phyloP scores from a whole-genome alignment of 1,140 invertebrate genomes.

The Drosophila prosaltans region DNA sequence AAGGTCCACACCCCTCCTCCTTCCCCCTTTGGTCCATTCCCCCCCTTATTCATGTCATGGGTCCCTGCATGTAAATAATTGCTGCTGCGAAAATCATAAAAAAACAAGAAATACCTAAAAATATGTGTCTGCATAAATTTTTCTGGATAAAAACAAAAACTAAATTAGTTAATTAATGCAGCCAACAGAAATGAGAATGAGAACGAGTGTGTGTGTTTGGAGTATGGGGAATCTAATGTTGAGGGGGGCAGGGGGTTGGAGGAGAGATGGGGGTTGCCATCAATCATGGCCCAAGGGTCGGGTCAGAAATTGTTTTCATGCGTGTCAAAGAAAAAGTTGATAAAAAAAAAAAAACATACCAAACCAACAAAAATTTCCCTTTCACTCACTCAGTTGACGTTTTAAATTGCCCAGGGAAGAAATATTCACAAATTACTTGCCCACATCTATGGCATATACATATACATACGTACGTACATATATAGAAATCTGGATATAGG shows the following conservation, averaged over 20 bases:
- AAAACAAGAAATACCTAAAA: constrained; percentile 7
- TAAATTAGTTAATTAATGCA: constrained; percentile 80
- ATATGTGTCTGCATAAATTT: constrained; percentile 62
- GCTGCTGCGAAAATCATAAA: constrained; percentile 36
- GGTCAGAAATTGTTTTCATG: constrained; percentile 46
- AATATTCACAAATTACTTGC: constrained; percentile 75
- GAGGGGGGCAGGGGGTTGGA: background rate
- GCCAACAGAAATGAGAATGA: constrained; percentile 38
- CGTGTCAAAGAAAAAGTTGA: constrained; percentile 48
- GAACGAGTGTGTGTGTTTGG: constrained; percentile 7
- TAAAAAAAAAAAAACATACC: constrained; percentile 20
- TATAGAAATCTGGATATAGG: constrained; percentile 23
- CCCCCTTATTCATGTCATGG: constrained; percentile 23
- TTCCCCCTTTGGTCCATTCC: background rate
- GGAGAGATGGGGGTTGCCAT: constrained; percentile 52
- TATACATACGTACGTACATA: background rate
- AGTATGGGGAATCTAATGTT: too few species aligned
- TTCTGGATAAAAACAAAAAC: constrained; percentile 57
- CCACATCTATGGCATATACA: constrained; percentile 45
- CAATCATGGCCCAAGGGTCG: constrained; percentile 66
- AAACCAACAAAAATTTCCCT: constrained; percentile 21
- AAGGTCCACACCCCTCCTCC: constrained; percentile 39
- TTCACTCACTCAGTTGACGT: constrained; percentile 54
- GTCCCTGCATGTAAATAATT: constrained; percentile 53
- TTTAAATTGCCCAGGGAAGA: constrained; percentile 61